Percentiles rank a stretch among this genome's conserved stretches.
These are phyloP conservation scores for Drosophila subsilvestris DNA, from an alignment of 2,888 invertebrate species.

Conservation along the genomic window DNA sequence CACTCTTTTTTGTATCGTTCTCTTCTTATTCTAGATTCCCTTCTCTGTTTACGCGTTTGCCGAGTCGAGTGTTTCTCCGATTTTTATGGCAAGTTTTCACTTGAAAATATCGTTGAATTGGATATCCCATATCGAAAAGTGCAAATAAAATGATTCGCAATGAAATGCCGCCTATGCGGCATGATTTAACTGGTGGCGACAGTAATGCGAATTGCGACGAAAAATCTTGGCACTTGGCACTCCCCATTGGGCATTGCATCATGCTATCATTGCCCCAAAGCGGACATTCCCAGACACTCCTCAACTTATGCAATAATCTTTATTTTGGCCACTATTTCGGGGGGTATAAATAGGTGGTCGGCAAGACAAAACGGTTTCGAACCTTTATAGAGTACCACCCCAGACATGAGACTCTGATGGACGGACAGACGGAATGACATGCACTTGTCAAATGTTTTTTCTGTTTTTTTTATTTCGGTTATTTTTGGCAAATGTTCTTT, in stretches of 20 bases:
- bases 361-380: slow-evolving; percentile 22
- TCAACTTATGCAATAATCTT: slow-evolving; percentile 69
- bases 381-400: background rate
- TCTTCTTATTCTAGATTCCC: slow-evolving; percentile 34
- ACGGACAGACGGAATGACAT: slow-evolving; percentile 61
- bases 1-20: background rate
- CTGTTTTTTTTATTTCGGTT: slow-evolving; percentile 21
- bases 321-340: slow-evolving; percentile 55
- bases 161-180: too few species aligned
- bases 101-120: background rate
- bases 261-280: slow-evolving; percentile 37
- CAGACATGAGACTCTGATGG: background rate
- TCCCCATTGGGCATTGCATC: slow-evolving; percentile 59
- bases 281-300: slow-evolving; percentile 78
- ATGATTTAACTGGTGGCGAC: slow-evolving; percentile 44
- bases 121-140: background rate
- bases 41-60: background rate
- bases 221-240: slow-evolving; percentile 62
- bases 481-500: slow-evolving; percentile 66
- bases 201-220: slow-evolving; percentile 46
- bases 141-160: slow-evolving; percentile 23
- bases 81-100: slow-evolving; percentile 44
- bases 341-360: slow-evolving; percentile 30
- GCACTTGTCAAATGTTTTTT: slow-evolving; percentile 70
- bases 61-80: slow-evolving; percentile 47